Conservation (phyloP, 2,797 vertebrate genomes). For the Leucoraja ocellata region DNA sequence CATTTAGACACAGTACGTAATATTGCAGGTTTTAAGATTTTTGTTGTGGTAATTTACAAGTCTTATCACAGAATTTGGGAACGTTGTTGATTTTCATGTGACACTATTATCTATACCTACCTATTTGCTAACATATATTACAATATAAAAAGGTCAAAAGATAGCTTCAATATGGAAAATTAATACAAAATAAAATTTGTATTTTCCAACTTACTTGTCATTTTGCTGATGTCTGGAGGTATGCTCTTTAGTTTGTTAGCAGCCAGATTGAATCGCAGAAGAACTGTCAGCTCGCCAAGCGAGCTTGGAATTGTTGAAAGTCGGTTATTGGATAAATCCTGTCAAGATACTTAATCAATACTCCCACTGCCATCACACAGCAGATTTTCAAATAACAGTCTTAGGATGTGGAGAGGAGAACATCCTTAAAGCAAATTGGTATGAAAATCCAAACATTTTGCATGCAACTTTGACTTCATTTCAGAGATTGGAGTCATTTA, state of each 20-base stretch:
- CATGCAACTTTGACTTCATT: background rate
- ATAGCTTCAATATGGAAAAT: background rate
- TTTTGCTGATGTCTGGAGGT: constrained; percentile 62
- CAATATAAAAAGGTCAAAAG: background rate
- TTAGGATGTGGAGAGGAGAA: background rate
- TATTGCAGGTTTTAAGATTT: no score
- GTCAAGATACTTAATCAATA: constrained; percentile 41
- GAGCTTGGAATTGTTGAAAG: constrained; percentile 60
- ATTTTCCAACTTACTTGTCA: constrained; percentile 64
- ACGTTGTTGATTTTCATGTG: no score
- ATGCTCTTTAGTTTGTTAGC: constrained; percentile 66
- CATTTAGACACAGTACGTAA: no score
- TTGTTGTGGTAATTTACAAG: no score
- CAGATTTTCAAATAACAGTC: background rate
- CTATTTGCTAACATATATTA: background rate
- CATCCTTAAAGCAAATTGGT: background rate
- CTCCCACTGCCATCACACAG: background rate
- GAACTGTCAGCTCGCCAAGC: constrained; percentile 57
- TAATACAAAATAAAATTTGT: background rate
- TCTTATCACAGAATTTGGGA: no score
- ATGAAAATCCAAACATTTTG: background rate
- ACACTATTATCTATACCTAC: background rate
- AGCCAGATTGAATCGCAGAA: constrained; percentile 65
- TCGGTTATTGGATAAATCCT: constrained; percentile 73
- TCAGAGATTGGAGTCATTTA: background rate